Evolutionary conservation across 2,113 vertebrate genomes (phyloP), one percentile per base, ranked within the genome.

Genomic region (Fulmarus glacialis): DNA sequence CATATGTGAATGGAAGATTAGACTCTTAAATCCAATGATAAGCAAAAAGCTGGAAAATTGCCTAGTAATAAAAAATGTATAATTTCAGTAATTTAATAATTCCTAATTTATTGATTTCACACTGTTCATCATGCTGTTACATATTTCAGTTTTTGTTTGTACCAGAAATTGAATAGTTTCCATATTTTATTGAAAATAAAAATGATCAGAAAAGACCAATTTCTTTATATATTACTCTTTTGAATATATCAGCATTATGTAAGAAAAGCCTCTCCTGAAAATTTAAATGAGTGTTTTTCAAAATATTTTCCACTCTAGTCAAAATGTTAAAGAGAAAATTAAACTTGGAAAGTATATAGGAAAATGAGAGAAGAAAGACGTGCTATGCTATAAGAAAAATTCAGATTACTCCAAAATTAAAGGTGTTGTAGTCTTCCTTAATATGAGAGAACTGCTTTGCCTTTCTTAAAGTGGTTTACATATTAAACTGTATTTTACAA

Each of bases 261-360:
- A 93, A 93, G n/a, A 22, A 66, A 87, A 89, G 5, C 11, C n/a
- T 84, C 4, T 92, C 18, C 55, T 87, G 48, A 77, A 90, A 66
- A 73, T 56, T 78, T 74, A 34, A 87, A 15, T 4, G 2, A 71
- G 42, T 32, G 2, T 21, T 83, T 83, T 74, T 36, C 8, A 52
- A 96, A 93, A 83, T 89, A 62, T 82, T 83, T 93, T 93, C 21
- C 40, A 77, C 95, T 83, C 36, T 82, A 95, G 48, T n/a, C 59
- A 90, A 63, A 94, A 94, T 73, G 20, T 22, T 48, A 43, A 71
- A 81, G 34, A 92, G 16, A 94, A 91, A 82, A 87, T 86, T 56
- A 85, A 72, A 88, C 21, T 93, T 74, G n/a, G 20, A 82, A 87
- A 90, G 15, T 48, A 42, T 36, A 55, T 56, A 50, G 34, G 27